Evolutionary conservation across 2,888 invertebrate genomes (phyloP).

Genomic region (Agrochola lychnidis): DNA sequence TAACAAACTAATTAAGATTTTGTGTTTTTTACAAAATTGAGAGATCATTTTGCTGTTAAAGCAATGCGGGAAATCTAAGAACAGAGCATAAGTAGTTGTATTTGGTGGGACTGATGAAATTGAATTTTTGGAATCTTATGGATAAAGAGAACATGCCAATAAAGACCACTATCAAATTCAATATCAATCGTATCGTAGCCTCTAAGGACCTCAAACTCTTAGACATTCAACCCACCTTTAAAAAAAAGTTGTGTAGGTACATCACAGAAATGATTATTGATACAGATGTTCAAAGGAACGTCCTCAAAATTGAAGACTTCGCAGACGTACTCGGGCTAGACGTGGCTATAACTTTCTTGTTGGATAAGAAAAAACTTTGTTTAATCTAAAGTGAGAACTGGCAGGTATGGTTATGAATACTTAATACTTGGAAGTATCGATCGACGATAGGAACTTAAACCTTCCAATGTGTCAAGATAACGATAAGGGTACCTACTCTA

Average conservation of each 20-base stretch:
- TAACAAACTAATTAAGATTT: not conserved
- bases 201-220: slow-evolving; percentile 6
- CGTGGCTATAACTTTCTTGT: slow-evolving; percentile 13
- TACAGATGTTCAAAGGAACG: slow-evolving; percentile 52
- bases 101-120: not conserved
- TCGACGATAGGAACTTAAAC: slow-evolving; percentile 15
- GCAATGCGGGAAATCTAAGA: not conserved
- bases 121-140: not conserved
- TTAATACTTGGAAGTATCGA: slow-evolving; percentile 44
- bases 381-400: slow-evolving; percentile 25
- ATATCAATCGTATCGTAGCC: not conserved
- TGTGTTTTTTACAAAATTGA: not conserved
- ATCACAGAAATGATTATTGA: slow-evolving; percentile 44
- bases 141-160: not conserved
- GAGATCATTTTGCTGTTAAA: not conserved
- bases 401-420: slow-evolving; percentile 50
- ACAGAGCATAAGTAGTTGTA: not conserved
- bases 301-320: slow-evolving; percentile 1
- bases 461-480: slow-evolving; percentile 33
- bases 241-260: slow-evolving; percentile 13
- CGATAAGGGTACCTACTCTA: slow-evolving; percentile 20
- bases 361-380: slow-evolving; percentile 26
- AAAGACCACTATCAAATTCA: not conserved
- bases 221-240: slow-evolving; percentile 1
- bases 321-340: not conserved